Base-by-base conservation (phyloP, 2,888 invertebrate species). In the Sthenelais limicola region DNA sequence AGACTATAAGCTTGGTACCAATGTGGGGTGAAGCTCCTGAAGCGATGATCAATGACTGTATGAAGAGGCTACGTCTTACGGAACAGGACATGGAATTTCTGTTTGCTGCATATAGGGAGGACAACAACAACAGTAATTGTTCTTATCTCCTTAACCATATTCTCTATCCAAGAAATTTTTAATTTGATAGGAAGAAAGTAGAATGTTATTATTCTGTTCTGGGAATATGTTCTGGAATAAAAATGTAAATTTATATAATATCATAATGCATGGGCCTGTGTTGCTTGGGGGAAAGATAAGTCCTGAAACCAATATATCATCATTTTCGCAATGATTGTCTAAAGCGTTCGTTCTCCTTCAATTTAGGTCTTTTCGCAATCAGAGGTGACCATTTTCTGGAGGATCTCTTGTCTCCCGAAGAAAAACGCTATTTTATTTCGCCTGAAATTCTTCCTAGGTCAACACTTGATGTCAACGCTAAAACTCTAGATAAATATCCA, bases 21-120 rank as follows among this genome's bases (percentile, higher is more conserved):
- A 49, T 68, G 68, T 68, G 68, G 68, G 68, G 68, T 3, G 68
- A 68, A 32, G 68, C 68, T 12, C n/a, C 49, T 1, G 68, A 49
- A 32, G 28, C 30, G 43, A 48, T 68, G 49, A 52, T 68, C 1
- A 35, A 68, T n/a, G 68, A 68, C 32, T 68, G 28, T n/a, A 24
- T 35, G 68, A 26, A 49, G 35, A n/a, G 68, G 24, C 49, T 51
- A 3, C 24, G 35, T 24, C 15, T 68, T 1, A 68, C 21, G 24
- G 26, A 18, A 9, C 12, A n/a, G 21, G 33, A 68, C 32, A 68
- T 68, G 68, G 68, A 68, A 38, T n/a, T 68, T 9, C 68, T 68
- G n/a, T 68, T 51, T 52, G 68, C 47, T 4, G 52, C 68, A 4
- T 68, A 68, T 52, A 47, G 68, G n/a, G 52, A 49, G 12, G 68